Base-by-base conservation (phyloP, 1,140 invertebrate species). In the Drosophila ohnishii region DNA sequence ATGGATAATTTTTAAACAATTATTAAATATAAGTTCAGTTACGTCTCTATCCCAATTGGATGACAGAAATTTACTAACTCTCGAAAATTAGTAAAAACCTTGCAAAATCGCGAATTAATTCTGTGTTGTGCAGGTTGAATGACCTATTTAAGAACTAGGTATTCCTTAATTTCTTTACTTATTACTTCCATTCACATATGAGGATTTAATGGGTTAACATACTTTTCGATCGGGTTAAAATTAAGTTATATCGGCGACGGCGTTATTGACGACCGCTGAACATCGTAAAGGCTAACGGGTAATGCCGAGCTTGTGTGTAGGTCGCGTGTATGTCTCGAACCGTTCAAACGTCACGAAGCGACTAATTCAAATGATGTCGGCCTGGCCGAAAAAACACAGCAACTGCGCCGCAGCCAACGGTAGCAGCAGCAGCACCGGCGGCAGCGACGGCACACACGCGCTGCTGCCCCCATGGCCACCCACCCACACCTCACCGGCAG, bases 301-400 rank as follows among this genome's bases (percentile, higher is more conserved):
- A 45, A 53, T 37, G n/a, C 40, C 62, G 32, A 28, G 67, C 55
- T 65, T 67, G 48, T 74, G 51, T 74, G 53, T 79, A 57, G 75
- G 75, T 87, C 80, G 85, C 83, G 86, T 90, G 72, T 90, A 89
- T 90, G 90, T 90, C 78, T 88, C 76, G 84, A 90, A 90, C 90
- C 86, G 90, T 90, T 90, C 90, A 90, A 91, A 90, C 90, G 90
- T 91, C 90, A 90, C 90, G 83, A 90, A 91, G 81, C 90, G 90
- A 91, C 90, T 91, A 91, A 90, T 90, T 89, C 90, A 87, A 91
- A 89, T 90, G 86, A 91, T 89, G 83, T 88, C 84, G 84, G 73
- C 65, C 76, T 50, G 71, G 57, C 76, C 76, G 75, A 88, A 84
- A 87, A 88, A 80, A 87, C 84, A 87, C 69, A 62, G 72, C 56